phyloP scores from a whole-genome alignment of 2,113 vertebrate genomes.

The Corythoichthys intestinalis region DNA sequence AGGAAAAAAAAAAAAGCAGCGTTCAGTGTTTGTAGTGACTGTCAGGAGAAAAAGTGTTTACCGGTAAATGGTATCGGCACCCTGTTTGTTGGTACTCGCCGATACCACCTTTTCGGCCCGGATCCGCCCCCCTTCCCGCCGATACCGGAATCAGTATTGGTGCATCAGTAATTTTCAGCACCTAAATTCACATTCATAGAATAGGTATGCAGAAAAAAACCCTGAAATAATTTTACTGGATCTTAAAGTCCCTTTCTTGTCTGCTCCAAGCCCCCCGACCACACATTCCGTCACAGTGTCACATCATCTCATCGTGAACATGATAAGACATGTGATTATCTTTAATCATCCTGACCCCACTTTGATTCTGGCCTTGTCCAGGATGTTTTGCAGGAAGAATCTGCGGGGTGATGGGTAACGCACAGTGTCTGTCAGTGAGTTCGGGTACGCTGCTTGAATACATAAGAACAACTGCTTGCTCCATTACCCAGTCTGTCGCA shows the following conservation, averaged over 20 bases:
- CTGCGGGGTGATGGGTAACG: conserved; percentile 18
- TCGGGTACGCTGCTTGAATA: conserved; percentile 39
- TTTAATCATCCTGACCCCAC: conserved; percentile 45
- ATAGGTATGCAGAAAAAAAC: background rate
- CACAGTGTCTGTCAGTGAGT: conserved; percentile 29
- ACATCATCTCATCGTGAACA: background rate
- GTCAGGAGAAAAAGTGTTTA: too few species aligned
- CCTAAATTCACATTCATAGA: background rate
- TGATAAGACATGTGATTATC: conserved; percentile 31
- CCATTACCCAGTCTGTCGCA: conserved; percentile 60
- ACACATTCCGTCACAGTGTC: background rate
- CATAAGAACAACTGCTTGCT: conserved; percentile 45
- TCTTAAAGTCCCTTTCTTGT: conserved; percentile 17
- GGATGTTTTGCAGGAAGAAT: conserved; percentile 14
- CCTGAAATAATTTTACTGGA: background rate
- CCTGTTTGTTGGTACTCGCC: too few species aligned
- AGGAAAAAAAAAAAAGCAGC: too few species aligned
- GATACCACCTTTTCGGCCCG: too few species aligned
- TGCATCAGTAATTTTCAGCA: too few species aligned
- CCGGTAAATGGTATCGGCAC: too few species aligned
- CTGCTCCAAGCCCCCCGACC: background rate
- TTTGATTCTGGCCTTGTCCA: conserved; percentile 52
- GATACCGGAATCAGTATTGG: too few species aligned
- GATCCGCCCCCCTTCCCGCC: too few species aligned
- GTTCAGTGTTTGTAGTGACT: too few species aligned